Conservation (phyloP, 2,888 invertebrate genomes). For the Polyommatus iphigenia region DNA sequence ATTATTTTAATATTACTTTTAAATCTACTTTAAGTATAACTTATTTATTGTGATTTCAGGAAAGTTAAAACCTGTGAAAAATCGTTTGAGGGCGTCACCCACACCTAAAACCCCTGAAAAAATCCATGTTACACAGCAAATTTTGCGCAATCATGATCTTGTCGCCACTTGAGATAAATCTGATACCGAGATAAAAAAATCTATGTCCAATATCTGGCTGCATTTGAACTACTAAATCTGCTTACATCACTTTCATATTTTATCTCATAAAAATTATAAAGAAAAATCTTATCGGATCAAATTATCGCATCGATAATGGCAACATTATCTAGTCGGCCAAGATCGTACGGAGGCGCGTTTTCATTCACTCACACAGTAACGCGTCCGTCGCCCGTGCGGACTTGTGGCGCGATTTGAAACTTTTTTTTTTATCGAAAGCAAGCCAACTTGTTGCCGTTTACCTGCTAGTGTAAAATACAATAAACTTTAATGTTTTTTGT, state of each 20-base stretch:
- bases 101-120: neutral
- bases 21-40: no score
- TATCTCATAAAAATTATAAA: neutral
- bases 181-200: neutral
- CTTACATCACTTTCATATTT: neutral
- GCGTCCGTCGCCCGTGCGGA: constrained; percentile 56
- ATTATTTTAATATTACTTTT: no score
- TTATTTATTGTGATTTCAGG: neutral
- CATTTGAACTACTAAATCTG: neutral
- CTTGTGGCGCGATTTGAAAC: constrained; percentile 48
- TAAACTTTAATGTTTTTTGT: constrained; percentile 42
- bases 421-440: constrained; percentile 56
- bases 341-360: constrained; percentile 50
- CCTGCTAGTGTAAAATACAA: constrained; percentile 57
- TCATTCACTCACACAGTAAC: constrained; percentile 74
- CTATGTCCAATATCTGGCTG: neutral
- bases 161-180: neutral
- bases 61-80: neutral
- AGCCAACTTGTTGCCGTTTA: constrained; percentile 61
- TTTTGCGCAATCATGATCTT: neutral
- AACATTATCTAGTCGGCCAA: constrained; percentile 41
- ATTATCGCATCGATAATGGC: constrained; percentile 33
- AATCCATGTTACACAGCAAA: neutral
- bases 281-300: constrained; percentile 33
- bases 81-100: neutral